phyloP scores from a whole-genome alignment of 1,140 invertebrate genomes.

The Procambarus clarkii region DNA sequence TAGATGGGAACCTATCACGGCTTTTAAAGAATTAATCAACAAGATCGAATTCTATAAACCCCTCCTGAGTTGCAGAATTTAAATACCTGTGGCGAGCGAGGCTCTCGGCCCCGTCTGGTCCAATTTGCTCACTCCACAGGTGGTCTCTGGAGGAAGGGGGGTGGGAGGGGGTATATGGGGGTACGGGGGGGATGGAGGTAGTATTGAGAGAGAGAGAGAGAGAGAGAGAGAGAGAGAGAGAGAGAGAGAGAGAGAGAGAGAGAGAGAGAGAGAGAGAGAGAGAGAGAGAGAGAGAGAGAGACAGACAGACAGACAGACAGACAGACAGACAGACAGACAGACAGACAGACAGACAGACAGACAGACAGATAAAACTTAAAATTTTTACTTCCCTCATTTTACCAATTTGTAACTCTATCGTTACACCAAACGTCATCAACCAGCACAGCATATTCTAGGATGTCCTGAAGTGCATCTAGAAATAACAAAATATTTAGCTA shows the following conservation, averaged over 20 bases:
- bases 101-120: neutral
- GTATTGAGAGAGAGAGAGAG: neutral
- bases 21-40: slow-evolving; percentile 37
- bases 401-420: too few relatives aligned
- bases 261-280: neutral
- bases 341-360: too few relatives aligned
- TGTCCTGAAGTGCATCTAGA: too few relatives aligned
- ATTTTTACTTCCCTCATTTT: too few relatives aligned
- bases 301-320: too few relatives aligned
- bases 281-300: too few relatives aligned
- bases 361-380: too few relatives aligned
- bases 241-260: neutral
- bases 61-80: slow-evolving; percentile 17
- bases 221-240: neutral
- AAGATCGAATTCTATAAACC: slow-evolving; percentile 16
- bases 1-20: slow-evolving; percentile 1
- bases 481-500: too few relatives aligned
- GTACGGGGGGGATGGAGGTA: neutral
- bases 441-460: too few relatives aligned
- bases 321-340: too few relatives aligned
- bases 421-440: too few relatives aligned
- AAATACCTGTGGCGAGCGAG: slow-evolving; percentile 18
- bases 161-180: too few relatives aligned
- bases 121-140: slow-evolving; percentile 39
- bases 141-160: neutral